Conservation (phyloP, 2,888 invertebrate genomes). For the Exocentrus adspersus region DNA sequence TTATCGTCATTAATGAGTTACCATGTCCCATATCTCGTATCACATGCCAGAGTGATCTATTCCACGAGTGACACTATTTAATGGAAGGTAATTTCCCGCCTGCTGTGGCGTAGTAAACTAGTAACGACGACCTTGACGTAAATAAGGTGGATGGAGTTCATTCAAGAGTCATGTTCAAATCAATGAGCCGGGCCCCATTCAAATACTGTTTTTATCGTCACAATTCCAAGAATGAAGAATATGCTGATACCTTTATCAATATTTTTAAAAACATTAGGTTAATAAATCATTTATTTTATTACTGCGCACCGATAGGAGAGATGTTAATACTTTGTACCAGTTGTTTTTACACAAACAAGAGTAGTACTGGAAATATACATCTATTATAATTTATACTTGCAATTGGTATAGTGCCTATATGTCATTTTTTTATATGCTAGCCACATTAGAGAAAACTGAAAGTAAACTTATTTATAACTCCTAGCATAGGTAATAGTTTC, state of each 20-base stretch:
- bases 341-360: conserved; percentile 17
- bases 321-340: conserved; percentile 25
- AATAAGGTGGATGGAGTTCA: conserved; percentile 26
- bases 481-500: no score
- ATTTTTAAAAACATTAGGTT: conserved; percentile 11
- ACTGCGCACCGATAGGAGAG: conserved; percentile 22
- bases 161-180: not conserved
- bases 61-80: not conserved
- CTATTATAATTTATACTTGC: no score
- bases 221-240: conserved; percentile 15
- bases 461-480: no score
- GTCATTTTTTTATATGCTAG: no score
- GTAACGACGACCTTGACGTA: conserved; percentile 19
- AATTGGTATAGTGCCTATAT: no score
- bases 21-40: no score
- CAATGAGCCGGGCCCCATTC: conserved; percentile 19
- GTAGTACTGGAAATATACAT: no score
- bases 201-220: conserved; percentile 7
- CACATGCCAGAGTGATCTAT: no score
- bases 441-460: no score
- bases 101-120: conserved; percentile 22
- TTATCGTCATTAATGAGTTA: no score
- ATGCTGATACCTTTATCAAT: conserved; percentile 28
- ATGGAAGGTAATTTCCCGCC: conserved; percentile 13
- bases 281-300: conserved; percentile 23